Evolutionary conservation across 2,113 vertebrate genomes (phyloP).

Genomic region (Microtus richardsoni): DNA sequence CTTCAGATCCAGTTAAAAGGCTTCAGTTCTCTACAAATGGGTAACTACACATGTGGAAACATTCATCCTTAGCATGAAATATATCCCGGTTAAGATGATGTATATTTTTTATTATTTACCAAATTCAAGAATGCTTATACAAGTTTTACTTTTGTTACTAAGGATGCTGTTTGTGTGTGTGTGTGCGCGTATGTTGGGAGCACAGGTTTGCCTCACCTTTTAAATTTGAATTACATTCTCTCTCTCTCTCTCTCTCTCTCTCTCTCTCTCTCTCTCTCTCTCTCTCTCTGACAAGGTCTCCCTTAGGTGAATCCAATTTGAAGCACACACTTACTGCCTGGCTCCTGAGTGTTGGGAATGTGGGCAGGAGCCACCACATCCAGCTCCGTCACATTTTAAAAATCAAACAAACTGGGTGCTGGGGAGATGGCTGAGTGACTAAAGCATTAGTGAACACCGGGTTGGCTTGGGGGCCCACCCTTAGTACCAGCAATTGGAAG

Average conservation of each 20-base stretch:
- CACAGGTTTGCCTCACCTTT: background rate
- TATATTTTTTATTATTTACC: background rate
- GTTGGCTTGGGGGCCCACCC: background rate
- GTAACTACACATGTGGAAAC: background rate
- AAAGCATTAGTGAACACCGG: background rate
- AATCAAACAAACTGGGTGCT: background rate
- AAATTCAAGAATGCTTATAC: constrained; percentile 5
- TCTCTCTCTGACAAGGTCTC: too few relatives aligned
- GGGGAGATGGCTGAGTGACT: background rate
- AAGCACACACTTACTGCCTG: background rate
- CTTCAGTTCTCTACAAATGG: background rate
- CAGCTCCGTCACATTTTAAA: background rate
- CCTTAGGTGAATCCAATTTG: background rate
- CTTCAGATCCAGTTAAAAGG: constrained; percentile 5
- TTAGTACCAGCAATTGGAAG: background rate
- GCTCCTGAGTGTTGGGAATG: background rate
- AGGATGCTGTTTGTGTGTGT: background rate
- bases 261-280: too few relatives aligned
- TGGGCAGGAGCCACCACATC: background rate
- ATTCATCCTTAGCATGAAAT: background rate
- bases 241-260: too few relatives aligned
- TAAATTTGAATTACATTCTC: background rate
- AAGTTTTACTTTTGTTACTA: background rate
- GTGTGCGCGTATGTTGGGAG: background rate
- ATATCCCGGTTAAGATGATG: background rate